Percentiles rank a stretch among this genome's conserved stretches.
Conservation (phyloP, 1,140 invertebrate species). For the Eufriesea mexicana region DNA sequence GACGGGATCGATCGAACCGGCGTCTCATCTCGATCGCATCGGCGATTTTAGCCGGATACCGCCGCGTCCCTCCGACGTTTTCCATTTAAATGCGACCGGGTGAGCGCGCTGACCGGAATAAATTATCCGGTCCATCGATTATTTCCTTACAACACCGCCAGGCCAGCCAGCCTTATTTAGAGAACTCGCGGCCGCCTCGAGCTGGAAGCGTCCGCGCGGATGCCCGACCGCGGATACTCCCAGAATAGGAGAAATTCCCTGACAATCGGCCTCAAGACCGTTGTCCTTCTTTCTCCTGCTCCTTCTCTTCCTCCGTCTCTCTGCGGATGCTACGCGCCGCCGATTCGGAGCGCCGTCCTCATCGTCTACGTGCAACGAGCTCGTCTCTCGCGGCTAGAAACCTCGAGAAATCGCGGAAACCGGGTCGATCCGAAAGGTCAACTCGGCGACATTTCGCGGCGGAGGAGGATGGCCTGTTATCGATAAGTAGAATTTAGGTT, state of each 20-base stretch:
- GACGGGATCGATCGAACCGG: no score
- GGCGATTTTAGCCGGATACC: constrained; percentile 16
- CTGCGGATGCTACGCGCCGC: neutral
- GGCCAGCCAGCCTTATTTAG: constrained; percentile 43
- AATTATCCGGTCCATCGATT: constrained; percentile 46
- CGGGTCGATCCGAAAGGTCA: constrained; percentile 62
- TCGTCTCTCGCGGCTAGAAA: constrained; percentile 32
- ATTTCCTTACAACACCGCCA: constrained; percentile 40
- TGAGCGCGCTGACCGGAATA: constrained; percentile 22
- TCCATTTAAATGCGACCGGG: constrained; percentile 36
- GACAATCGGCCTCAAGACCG: constrained; percentile 29
- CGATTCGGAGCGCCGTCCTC: constrained; percentile 21
- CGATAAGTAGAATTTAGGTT: constrained; percentile 24
- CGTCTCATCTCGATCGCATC: neutral
- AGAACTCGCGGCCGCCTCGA: constrained; percentile 17
- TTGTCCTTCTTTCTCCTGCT: constrained; percentile 32
- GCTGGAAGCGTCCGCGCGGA: constrained; percentile 33
- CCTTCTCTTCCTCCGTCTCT: neutral
- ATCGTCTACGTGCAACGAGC: constrained; percentile 14
- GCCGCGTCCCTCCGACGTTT: neutral
- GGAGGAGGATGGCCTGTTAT: constrained; percentile 31
- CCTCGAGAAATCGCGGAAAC: constrained; percentile 66
- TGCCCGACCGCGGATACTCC: constrained; percentile 11
- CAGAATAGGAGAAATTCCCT: constrained; percentile 54
- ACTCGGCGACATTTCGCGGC: constrained; percentile 53